Evolutionary conservation across 2,797 vertebrate genomes (phyloP), one percentile per base, ranked within the genome.

Genomic region (Neosilurus hyrtlii): DNA sequence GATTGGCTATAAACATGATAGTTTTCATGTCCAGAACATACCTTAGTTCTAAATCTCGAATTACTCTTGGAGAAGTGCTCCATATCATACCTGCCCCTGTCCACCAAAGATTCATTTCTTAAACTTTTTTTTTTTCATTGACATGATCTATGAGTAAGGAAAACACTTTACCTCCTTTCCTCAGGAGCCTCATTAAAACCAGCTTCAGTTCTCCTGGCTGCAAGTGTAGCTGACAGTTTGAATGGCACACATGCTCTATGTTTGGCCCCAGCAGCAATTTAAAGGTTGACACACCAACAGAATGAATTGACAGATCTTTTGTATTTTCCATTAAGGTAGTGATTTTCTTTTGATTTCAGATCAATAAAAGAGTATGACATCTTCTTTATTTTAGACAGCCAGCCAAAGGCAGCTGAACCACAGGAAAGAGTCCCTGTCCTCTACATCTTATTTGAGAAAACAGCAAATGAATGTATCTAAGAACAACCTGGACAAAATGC

Each of bases 361-460:
- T 94, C 93, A 88, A 95, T 94, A 88, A 85, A 88, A 90, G 86
- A 90, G 90, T 87, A 84, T 86, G 87, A 89, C 83, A 85, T 56
- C 57, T 84, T 56, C 85, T 88, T 90, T 90, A 79, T 87, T 89
- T 86, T 90, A 91, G 82, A 57, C 67, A 15, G 12, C 26, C 54
- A 86, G 80, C 88, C 89, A 90, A 90, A 90, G 86, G 70, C 71
- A 88, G 81, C 26, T 70, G 74, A 85, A 52, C 54, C 83, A 75
- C 85, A 24, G 59, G 52, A 57, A 54, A 15, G 22, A 35, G 37
- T 78, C 52, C 37, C 65, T 20, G 77, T 65, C 70, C 79, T 87
- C 82, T 85, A 87, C 80, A 80, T 89, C 67, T 62, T 76, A 62
- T 82, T 67, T 66, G 57, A 88, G 78, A 87, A 84, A 26, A 54